Evolutionary conservation across 1,140 invertebrate genomes (phyloP), one percentile per base, ranked within the genome.

Genomic region (Hylaeus anthracinus): DNA sequence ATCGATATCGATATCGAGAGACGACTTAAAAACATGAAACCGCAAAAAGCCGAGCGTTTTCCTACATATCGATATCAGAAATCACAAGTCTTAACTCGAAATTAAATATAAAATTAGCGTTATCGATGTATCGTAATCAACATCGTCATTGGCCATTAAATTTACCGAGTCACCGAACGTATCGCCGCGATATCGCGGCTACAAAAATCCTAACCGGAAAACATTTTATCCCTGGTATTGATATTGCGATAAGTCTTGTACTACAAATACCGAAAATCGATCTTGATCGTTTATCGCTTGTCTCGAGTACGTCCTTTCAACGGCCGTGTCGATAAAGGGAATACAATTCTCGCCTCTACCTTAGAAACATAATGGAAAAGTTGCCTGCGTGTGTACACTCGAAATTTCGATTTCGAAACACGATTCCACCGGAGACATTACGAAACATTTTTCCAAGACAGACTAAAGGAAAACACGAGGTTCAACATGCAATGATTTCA

Each of bases 231-330:
- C 26, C 51, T 1, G 8, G 41, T 12, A 72, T 63, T n/a, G 77
- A 72, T 79, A 72, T 6, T 8, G 70, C 60, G 77, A 79, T 79
- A 72, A 61, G 60, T 12, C 14, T 65, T 79, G 60, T 73, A 73
- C 45, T 79, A 63, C 77, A 79, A 73, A 79, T 43, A 65, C 61
- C 41, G 12, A 39, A 51, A 73, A 73, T 65, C 77, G 56, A 79
- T 79, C 77, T 72, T 73, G 71, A 79, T 79, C 77, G 51, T 1
- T 61, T 56, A 72, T 73, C 51, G 48, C 26, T 72, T 79, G 73
- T 79, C 77, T 79, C 61, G 77, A 79, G 77, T 72, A 79, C 61
- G 43, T 79, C 60, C 61, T 79, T 65, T 79, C 51, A n/a, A 64
- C 63, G 51, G 43, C 60, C 53, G 41, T 65, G 26, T 73, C 60